These are phyloP conservation scores for Eunapius fragilis DNA, from an alignment of 37 sponge, comb jelly and placozoan genomes.

Conservation along the genomic window DNA sequence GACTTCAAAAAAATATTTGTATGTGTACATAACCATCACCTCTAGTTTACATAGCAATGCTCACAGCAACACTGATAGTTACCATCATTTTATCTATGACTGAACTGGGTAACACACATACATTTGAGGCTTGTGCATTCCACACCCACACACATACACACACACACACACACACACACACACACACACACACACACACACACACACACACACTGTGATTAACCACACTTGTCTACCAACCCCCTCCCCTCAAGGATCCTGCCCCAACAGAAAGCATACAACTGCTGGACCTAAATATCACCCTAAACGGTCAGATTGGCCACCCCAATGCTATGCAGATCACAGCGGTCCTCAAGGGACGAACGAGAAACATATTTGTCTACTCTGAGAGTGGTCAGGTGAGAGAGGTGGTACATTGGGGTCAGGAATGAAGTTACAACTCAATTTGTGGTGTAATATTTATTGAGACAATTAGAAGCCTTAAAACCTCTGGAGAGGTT, in stretches of 20 bases:
- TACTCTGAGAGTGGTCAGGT: slow-evolving; percentile 76
- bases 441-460: too few relatives aligned
- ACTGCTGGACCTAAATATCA: slow-evolving; percentile 64
- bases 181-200: background rate
- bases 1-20: background rate
- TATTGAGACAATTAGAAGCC: too few relatives aligned
- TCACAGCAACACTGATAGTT: too few relatives aligned
- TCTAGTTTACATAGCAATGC: too few relatives aligned
- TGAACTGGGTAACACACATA: too few relatives aligned
- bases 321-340: slow-evolving; percentile 85
- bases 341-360: slow-evolving; percentile 67
- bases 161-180: too few relatives aligned
- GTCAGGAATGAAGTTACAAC: too few relatives aligned
- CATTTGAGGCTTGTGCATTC: background rate
- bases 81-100: too few relatives aligned
- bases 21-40: background rate
- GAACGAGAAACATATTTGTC: slow-evolving; percentile 77
- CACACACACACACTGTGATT: background rate
- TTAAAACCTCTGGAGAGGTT: too few relatives aligned
- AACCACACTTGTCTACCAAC: too few relatives aligned
- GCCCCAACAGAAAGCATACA: slow-evolving; percentile 60
- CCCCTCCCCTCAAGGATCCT: slow-evolving; percentile 8
- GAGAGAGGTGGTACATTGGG: background rate
- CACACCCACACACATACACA: too few relatives aligned
- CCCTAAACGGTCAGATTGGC: slow-evolving; percentile 67